Conservation (phyloP, 2,888 invertebrate genomes). For the Emesis russula region DNA sequence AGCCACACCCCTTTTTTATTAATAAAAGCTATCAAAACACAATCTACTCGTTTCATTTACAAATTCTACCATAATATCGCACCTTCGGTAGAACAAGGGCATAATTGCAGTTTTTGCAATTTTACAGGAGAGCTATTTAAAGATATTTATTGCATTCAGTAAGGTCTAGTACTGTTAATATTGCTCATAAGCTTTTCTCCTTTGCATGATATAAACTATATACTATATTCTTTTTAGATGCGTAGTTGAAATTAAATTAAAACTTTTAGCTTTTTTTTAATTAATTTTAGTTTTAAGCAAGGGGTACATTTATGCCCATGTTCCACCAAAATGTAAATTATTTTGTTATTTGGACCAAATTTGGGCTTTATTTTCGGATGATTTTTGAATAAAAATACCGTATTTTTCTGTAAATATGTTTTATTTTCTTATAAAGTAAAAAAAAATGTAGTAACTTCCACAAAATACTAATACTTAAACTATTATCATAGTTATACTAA, state of each 20-base stretch:
- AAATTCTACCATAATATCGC: too few species aligned
- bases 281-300: slow-evolving; percentile 24
- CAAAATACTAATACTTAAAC: slow-evolving; percentile 24
- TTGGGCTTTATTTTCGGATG: slow-evolving; percentile 13
- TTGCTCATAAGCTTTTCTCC: slow-evolving; percentile 23
- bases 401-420: slow-evolving; percentile 25
- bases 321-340: slow-evolving; percentile 28
- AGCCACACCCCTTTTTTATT: too few species aligned
- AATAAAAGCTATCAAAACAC: too few species aligned
- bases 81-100: too few species aligned
- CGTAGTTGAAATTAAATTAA: slow-evolving; percentile 20
- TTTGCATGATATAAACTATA: slow-evolving; percentile 34
- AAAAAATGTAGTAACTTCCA: slow-evolving; percentile 18
- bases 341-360: slow-evolving; percentile 18
- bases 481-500: slow-evolving; percentile 9
- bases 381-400: slow-evolving; percentile 30
- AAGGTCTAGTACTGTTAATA: not conserved
- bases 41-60: too few species aligned
- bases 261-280: slow-evolving; percentile 21
- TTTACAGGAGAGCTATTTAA: too few species aligned
- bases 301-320: slow-evolving; percentile 12
- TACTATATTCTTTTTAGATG: slow-evolving; percentile 30
- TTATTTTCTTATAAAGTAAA: slow-evolving; percentile 30
- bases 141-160: too few species aligned
- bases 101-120: too few species aligned